Evolutionary conservation across 2,888 invertebrate species (phyloP).

Genomic region (Perizoma flavofasciatum): DNA sequence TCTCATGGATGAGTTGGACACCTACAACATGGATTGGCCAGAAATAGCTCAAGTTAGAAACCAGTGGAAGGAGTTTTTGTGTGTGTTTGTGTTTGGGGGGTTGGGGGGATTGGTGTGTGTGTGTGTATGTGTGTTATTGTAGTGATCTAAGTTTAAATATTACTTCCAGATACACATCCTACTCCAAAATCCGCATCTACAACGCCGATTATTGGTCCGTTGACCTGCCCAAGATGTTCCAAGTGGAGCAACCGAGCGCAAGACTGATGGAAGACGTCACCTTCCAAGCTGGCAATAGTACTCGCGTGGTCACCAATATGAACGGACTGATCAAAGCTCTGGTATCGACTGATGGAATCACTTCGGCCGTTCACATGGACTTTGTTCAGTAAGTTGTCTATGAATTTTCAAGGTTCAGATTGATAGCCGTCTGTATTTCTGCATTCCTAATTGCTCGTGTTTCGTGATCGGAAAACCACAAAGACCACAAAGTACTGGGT

Average conservation of each 20-base stretch:
- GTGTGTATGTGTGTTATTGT: no score
- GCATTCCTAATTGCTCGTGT: no score
- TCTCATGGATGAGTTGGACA: no score
- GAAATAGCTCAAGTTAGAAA: no score
- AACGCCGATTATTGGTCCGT: slow-evolving; percentile 78
- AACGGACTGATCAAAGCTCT: slow-evolving; percentile 90
- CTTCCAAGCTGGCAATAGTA: slow-evolving; percentile 60
- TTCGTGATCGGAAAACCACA: no score
- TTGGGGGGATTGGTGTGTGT: no score
- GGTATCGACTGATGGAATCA: slow-evolving; percentile 56
- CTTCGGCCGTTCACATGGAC: slow-evolving; percentile 87
- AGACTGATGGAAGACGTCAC: slow-evolving; percentile 64
- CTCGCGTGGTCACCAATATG: slow-evolving; percentile 85
- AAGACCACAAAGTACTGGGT: no score
- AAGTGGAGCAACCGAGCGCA: slow-evolving; percentile 59
- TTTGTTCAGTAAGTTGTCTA: slow-evolving; percentile 87
- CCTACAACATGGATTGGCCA: no score
- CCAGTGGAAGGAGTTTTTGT: no score
- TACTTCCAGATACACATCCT: slow-evolving; percentile 70
- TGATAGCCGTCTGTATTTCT: no score
- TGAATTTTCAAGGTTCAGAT: not conserved
- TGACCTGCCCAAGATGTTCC: slow-evolving; percentile 75
- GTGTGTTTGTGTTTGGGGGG: no score
- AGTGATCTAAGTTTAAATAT: no score
- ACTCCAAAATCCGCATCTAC: slow-evolving; percentile 80